Evolutionary conservation across 2,888 invertebrate species (phyloP), one percentile per base, ranked within the genome.

Genomic region (Pyrocoelia pectoralis): DNA sequence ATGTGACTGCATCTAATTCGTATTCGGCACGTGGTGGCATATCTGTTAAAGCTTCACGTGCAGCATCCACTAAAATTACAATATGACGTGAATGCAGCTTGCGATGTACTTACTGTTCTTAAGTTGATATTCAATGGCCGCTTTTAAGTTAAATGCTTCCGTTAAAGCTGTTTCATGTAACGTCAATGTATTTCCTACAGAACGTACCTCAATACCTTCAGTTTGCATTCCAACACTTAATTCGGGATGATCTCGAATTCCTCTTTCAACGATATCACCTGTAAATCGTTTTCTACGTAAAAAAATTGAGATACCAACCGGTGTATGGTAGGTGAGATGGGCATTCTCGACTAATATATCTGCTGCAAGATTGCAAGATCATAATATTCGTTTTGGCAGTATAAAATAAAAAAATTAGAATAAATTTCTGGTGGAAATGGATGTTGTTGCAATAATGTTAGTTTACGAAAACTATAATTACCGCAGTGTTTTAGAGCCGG

Each of bases 391-490:
- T 97, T 96, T 80, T 97, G 97, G 79, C 98, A 96, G 78, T 98
- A 99, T 0, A 98, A 84, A 2, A 99, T 84, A 43, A 99, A 83
- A 14, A 99, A 85, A 82, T 99, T 99, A 1, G 96, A 93, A 80
- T 99, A 98, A 0, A 98, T 98, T 84, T 99, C 98, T 10, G 95
- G 94, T 2, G 99, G 99, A 78, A 98, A 98, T 1, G 96, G 94
- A 76, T 96, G 95, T 77, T 98, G 95, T 76, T 97, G 95, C 18
- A 99, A 84, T 14, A 99, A 85, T n/a, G n/a, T n/a, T n/a, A n/a
- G n/a, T n/a, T n/a, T n/a, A n/a, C 14, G 17, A 5, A 48, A 19
- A 13, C 17, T 1, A 14, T 18, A 61, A 70, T 82, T 83, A 85
- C 93, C 94, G 60, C 98, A 97, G 77, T 94, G 94, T 81, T 97